A percentile compares a stretch with the other conserved stretches of the same genome.
Evolutionary conservation across 2,113 vertebrate species (phyloP).

Genomic region (Calidris pygmaea): DNA sequence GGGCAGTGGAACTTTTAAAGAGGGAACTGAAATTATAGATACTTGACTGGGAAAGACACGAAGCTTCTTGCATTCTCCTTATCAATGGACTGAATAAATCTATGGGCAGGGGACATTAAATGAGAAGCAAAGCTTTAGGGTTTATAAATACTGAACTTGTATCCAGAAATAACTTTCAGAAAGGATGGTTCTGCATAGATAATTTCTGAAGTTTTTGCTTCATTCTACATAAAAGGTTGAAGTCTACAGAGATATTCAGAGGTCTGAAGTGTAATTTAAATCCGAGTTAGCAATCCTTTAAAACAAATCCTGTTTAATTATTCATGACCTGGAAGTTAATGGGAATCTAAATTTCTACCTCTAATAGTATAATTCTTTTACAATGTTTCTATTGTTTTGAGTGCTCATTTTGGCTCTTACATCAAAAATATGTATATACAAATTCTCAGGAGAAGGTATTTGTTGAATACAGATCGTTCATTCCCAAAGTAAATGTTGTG

Average conservation of each 20-base stretch:
- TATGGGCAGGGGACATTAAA: not conserved
- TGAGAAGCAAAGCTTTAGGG: not conserved
- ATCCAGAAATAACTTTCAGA: not conserved
- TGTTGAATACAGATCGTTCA: not conserved
- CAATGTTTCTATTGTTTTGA: not conserved
- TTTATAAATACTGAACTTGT: not conserved
- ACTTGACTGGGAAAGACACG: not conserved
- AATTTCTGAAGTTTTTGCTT: not conserved
- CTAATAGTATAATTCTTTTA: not conserved
- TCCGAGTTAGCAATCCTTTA: not conserved
- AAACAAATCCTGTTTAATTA: constrained; percentile 3
- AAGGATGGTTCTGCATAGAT: not conserved
- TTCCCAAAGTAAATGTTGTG: not conserved
- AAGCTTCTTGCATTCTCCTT: not conserved
- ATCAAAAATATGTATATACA: not conserved
- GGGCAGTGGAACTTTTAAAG: not conserved
- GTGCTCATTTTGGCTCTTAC: not conserved
- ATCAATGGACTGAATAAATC: not conserved
- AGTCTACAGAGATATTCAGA: not conserved
- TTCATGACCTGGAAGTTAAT: not conserved
- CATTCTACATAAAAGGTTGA: not conserved
- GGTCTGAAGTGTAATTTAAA: not conserved
- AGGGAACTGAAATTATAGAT: not conserved
- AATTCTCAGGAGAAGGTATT: not conserved
- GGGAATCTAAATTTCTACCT: not conserved